phyloP scores from a whole-genome alignment of 2,113 vertebrate species.

The Hyaena hyaena region DNA sequence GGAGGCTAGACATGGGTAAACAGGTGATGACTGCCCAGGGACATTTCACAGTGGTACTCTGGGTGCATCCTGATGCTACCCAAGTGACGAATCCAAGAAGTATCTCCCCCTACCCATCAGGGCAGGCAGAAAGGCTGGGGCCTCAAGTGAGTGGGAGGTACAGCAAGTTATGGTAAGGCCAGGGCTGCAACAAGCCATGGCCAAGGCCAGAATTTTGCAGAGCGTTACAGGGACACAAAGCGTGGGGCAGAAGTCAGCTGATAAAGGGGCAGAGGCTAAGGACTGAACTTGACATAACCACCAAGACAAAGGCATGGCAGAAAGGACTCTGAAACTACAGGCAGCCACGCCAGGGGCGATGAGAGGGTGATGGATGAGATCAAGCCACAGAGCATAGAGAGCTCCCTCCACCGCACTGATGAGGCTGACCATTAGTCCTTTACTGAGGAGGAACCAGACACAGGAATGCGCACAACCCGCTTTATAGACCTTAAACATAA shows the following conservation, averaged over 20 bases:
- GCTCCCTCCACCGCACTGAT: rapidly evolving
- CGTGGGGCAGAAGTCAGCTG: neutral
- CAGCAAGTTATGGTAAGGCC: rapidly evolving
- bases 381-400: neutral
- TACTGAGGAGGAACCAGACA: neutral
- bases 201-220: neutral
- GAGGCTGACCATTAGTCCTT: neutral
- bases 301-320: neutral
- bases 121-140: neutral
- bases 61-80: neutral
- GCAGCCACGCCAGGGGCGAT: rapidly evolving
- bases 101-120: too few species aligned
- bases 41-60: neutral
- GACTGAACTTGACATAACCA: too few species aligned
- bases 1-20: neutral
- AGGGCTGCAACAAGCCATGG: neutral
- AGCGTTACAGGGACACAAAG: neutral
- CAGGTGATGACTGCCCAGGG: neutral
- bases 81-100: neutral
- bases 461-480: neutral
- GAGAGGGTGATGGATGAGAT: too few species aligned
- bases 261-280: neutral
- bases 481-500: neutral
- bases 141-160: rapidly evolving
- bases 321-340: neutral